These are phyloP conservation scores for Saccopteryx leptura DNA, from an alignment of 2,113 vertebrate species.

Conservation along the genomic window DNA sequence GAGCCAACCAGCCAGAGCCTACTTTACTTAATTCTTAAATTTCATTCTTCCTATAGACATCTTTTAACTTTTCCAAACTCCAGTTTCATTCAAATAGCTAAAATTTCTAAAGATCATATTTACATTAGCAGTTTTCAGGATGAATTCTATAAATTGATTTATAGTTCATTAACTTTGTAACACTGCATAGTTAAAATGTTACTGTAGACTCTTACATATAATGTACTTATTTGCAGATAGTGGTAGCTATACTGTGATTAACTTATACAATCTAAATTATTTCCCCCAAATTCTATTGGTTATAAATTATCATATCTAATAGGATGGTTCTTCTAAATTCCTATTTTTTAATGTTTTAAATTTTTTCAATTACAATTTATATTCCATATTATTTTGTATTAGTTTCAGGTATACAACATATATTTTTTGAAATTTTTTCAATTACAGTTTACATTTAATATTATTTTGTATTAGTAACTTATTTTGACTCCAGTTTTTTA, in stretches of 20 bases:
- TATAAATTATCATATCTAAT: neutral
- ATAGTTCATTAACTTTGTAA: neutral
- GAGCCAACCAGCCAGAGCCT: no score
- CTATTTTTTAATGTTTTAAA: neutral
- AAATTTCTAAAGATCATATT: conserved; percentile 22
- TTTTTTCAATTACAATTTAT: neutral
- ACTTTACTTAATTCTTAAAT: conserved; percentile 52
- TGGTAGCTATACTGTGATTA: neutral
- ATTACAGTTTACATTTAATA: neutral
- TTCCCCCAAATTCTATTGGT: neutral
- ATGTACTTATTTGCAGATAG: neutral
- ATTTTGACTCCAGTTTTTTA: neutral
- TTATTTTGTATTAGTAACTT: neutral
- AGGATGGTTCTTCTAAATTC: neutral
- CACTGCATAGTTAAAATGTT: neutral
- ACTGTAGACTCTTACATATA: neutral
- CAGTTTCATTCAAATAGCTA: conserved; percentile 13
- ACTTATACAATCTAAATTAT: neutral
- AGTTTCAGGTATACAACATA: neutral
- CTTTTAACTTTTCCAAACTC: conserved; percentile 27
- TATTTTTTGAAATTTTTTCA: neutral
- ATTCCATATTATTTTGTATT: neutral
- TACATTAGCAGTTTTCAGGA: conserved; percentile 41
- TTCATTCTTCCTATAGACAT: conserved; percentile 61
- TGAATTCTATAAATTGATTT: conserved; percentile 59